These are phyloP conservation scores for Rhopalosiphum maidis DNA, from an alignment of 1,140 invertebrate species.

Conservation along the genomic window DNA sequence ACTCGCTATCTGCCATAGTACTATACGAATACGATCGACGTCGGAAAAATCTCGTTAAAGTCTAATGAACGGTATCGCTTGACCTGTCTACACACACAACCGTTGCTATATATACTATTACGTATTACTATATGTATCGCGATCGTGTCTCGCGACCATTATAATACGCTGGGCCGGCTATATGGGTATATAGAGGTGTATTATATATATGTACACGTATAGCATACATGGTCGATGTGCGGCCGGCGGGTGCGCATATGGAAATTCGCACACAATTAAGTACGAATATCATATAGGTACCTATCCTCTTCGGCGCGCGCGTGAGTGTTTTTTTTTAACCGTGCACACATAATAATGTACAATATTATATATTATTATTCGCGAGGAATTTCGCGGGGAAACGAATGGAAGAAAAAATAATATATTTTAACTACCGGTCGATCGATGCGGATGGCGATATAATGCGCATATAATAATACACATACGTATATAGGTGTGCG, in stretches of 20 bases:
- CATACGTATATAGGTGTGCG: background rate
- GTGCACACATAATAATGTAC: too few species aligned
- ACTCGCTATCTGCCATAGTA: too few species aligned
- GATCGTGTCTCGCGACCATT: constrained; percentile 5
- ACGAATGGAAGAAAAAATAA: background rate
- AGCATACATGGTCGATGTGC: too few species aligned
- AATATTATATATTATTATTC: background rate
- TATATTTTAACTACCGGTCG: background rate
- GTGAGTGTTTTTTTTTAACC: too few species aligned
- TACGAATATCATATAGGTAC: background rate
- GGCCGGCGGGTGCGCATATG: background rate
- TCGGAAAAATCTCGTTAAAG: constrained; percentile 7
- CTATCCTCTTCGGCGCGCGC: too few species aligned
- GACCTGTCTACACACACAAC: background rate
- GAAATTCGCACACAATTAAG: constrained; percentile 15
- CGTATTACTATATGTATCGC: background rate
- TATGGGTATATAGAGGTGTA: background rate
- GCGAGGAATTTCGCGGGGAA: background rate
- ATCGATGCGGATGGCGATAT: background rate
- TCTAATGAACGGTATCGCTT: background rate
- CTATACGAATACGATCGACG: background rate
- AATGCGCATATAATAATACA: background rate
- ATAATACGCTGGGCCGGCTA: background rate
- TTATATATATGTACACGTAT: background rate
- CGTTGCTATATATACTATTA: background rate